These are phyloP conservation scores for Parazoanthus atlanticus DNA, from an alignment of 92 coral and sea anemone species.

Conservation along the genomic window DNA sequence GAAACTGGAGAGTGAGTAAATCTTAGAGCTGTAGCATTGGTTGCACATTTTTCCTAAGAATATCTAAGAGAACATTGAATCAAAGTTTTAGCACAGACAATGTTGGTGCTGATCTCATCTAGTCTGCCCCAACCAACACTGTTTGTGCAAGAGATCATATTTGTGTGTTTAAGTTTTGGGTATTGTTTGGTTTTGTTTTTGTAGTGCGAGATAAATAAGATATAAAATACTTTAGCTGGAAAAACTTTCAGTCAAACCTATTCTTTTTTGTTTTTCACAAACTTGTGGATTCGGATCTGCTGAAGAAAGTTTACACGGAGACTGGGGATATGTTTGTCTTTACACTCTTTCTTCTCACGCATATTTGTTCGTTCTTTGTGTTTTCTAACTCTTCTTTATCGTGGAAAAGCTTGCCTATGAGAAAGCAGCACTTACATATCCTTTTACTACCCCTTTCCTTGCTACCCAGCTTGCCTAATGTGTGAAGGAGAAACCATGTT, in stretches of 20 bases:
- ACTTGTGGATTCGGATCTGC: too few relatives aligned
- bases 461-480: background rate
- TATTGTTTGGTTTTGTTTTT: background rate
- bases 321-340: background rate
- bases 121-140: background rate
- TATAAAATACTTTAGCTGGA: background rate
- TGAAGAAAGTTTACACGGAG: background rate
- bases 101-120: background rate
- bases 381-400: too few relatives aligned
- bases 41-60: background rate
- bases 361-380: too few relatives aligned
- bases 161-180: background rate
- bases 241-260: too few relatives aligned
- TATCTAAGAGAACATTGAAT: background rate
- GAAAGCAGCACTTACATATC: background rate
- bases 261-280: too few relatives aligned
- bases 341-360: background rate
- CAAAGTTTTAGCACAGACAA: background rate
- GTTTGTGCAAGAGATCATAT: background rate
- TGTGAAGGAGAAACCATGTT: too few relatives aligned
- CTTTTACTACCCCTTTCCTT: background rate
- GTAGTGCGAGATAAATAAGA: background rate
- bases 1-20: conserved; percentile 1
- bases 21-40: background rate
- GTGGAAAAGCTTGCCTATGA: too few relatives aligned